Evolutionary conservation across 92 coral and sea anemone genomes (phyloP).

Genomic region (Palythoa grandis): DNA sequence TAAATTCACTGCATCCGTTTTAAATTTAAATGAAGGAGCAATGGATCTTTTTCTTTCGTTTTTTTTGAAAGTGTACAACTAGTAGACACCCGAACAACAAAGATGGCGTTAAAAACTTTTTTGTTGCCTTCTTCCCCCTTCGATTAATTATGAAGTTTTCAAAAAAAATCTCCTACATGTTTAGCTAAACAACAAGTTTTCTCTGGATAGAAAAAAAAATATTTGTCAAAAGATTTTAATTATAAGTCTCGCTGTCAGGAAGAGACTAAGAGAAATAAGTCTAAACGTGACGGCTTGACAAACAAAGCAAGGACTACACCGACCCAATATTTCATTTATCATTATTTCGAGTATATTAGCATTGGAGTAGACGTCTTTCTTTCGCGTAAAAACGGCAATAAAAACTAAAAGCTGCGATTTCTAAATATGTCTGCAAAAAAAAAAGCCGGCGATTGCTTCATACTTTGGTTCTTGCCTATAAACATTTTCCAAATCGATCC

Average conservation of each 20-base stretch:
- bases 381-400: too few species aligned
- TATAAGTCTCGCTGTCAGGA: not conserved
- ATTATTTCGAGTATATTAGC: not conserved
- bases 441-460: too few species aligned
- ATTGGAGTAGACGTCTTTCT: too few species aligned
- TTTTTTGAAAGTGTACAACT: not conserved
- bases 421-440: too few species aligned
- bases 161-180: not conserved
- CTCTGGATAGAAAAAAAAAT: not conserved
- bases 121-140: not conserved
- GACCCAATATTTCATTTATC: too few species aligned
- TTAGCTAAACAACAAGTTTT: not conserved
- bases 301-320: not conserved
- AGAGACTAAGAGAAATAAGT: not conserved
- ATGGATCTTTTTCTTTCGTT: too few species aligned
- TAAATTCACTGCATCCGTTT: too few species aligned
- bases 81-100: too few species aligned
- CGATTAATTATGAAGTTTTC: not conserved
- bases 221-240: not conserved
- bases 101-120: not conserved
- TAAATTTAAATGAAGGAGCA: too few species aligned
- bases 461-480: too few species aligned
- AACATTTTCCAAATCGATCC: too few species aligned
- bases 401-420: too few species aligned
- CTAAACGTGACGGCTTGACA: not conserved